phyloP scores from a whole-genome alignment of 2,113 vertebrate species.

The Pardalotus punctatus region DNA sequence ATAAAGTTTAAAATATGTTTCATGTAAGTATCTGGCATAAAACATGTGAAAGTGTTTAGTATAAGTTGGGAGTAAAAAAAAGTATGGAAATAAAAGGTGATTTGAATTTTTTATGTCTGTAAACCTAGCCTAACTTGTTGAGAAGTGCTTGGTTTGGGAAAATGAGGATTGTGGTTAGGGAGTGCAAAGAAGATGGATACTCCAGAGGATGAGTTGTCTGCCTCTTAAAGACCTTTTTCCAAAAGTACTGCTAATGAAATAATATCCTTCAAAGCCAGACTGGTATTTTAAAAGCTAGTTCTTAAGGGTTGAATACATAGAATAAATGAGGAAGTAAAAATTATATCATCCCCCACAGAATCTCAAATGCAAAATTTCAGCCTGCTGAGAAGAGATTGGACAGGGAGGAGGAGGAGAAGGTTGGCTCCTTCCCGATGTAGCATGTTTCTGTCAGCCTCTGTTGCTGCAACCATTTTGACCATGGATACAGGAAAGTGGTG shows the following conservation, averaged over 20 bases:
- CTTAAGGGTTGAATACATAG: constrained; percentile 14
- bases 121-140: constrained; percentile 18
- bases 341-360: constrained; percentile 22
- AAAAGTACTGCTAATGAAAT: constrained; percentile 39
- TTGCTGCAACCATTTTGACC: constrained; percentile 38
- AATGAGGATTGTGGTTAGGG: constrained; percentile 13
- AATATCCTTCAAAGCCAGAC: constrained; percentile 41
- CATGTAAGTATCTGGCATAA: neutral
- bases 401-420: neutral
- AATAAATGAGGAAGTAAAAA: constrained; percentile 51
- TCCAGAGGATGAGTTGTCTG: neutral
- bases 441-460: neutral
- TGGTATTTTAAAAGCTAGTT: constrained; percentile 20
- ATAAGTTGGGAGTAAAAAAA: neutral
- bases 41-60: constrained; percentile 15
- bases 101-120: constrained; percentile 8
- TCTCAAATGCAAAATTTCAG: constrained; percentile 21
- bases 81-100: neutral
- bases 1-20: neutral
- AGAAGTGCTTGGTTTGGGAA: constrained; percentile 37
- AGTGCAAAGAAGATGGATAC: neutral
- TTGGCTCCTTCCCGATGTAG: neutral
- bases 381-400: neutral
- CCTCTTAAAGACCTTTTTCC: constrained; percentile 36
- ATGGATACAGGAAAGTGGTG: neutral